Conservation (phyloP, 2,888 invertebrate genomes). For the Elegia similella region DNA sequence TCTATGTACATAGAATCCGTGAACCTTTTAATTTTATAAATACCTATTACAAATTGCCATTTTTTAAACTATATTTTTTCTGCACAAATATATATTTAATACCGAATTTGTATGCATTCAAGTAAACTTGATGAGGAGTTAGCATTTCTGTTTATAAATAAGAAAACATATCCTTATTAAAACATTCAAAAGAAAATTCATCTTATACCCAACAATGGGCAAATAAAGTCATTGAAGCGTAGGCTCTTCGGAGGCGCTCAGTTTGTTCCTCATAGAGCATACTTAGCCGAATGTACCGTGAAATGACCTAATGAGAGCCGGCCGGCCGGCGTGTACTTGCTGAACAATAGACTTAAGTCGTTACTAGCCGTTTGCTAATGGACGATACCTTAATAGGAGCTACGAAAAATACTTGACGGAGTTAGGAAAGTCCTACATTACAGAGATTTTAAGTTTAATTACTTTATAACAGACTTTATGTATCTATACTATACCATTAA, state of each 20-base stretch:
- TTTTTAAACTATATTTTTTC: too few species aligned
- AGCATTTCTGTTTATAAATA: too few species aligned
- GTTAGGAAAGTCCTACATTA: background rate
- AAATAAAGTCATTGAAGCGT: slow-evolving; percentile 5
- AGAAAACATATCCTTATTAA: background rate
- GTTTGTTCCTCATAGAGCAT: background rate
- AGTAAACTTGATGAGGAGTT: too few species aligned
- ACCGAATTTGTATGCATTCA: too few species aligned
- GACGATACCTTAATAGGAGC: background rate
- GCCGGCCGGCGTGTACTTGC: background rate
- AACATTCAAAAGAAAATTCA: background rate
- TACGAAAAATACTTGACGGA: background rate
- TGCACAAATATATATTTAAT: too few species aligned
- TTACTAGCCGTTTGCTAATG: background rate
- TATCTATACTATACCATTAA: too few species aligned
- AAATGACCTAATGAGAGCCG: slow-evolving; percentile 6
- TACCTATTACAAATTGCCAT: too few species aligned
- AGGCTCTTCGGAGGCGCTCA: background rate
- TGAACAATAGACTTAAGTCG: background rate
- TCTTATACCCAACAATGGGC: background rate
- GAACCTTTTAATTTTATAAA: too few species aligned
- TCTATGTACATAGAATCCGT: too few species aligned
- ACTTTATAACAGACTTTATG: too few species aligned
- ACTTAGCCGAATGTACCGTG: slow-evolving; percentile 11
- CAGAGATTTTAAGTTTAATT: too few species aligned